Base-by-base conservation (phyloP, 2,113 vertebrate species). In the Syngnathus scovelli region DNA sequence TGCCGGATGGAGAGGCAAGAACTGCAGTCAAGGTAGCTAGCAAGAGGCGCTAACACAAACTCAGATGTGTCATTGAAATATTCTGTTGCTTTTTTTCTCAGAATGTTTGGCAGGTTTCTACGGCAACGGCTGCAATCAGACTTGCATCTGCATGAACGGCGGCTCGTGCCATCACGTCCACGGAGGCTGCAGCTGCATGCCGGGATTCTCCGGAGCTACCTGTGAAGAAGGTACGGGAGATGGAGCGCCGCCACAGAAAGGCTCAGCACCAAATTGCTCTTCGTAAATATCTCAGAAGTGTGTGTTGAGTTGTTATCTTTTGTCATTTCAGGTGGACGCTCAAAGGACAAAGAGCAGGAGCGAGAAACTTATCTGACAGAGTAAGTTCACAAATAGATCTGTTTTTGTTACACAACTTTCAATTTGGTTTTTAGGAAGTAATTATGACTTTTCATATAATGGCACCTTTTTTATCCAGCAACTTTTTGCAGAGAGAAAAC, bases 1-100 rank as follows among this genome's bases (percentile, higher is more conserved):
- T 0, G 79, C 94, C 0, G 96, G 96, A 56, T 98, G 95, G 95
- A 92, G n/a, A 0, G 94, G 94, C 70, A 51, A 71, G 38, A 93
- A 92, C 89, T 99, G 96, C 85, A 93, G 88, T 6, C 81, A 92
- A 91, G 94, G 96, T 51, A 1, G 27, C 27, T 33, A 48, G 10
- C 3, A 13, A 15, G 13, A 46, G 13, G 44, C 16, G 46, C 46
- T 48, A 48, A 48, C 41, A 43, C 41, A 43, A 9, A 11, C 41
- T 18, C 3, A 13, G 1, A 48, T 41, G 39, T 41, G 7, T 41
- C 7, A 43, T 11, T 11, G 8, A 9, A 8, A 43, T 43, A 8
- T 43, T 48, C 1, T 16, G 5, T 18, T 15, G 27, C 27, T 37
- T 9, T 39, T n/a, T 18, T 48, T 41, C 10, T 19, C 12, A 66